These are phyloP conservation scores for Plutella xylostella DNA, from an alignment of 2,888 invertebrate species.

Conservation along the genomic window DNA sequence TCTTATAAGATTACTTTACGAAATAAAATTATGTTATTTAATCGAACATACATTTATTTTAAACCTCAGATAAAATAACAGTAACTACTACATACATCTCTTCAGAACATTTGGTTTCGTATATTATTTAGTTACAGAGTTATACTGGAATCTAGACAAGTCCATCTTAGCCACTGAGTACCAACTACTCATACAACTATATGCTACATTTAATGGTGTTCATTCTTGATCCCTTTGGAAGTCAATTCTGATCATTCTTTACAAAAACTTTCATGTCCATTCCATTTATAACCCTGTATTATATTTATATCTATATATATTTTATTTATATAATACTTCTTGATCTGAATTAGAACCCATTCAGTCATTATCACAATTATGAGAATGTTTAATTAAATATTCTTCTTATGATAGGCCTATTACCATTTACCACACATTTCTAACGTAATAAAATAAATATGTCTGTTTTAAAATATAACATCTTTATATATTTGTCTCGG, in stretches of 20 bases:
- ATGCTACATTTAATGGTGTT: too few relatives aligned
- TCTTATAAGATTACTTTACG: not conserved
- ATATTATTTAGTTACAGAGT: not conserved
- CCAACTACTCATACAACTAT: not conserved
- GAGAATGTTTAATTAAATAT: not conserved
- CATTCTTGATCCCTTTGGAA: too few relatives aligned
- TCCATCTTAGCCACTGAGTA: too few relatives aligned
- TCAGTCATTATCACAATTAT: conserved; percentile 2
- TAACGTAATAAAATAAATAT: not conserved
- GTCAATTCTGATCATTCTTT: too few relatives aligned
- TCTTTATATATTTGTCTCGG: not conserved
- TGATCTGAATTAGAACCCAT: not conserved
- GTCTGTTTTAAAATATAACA: not conserved
- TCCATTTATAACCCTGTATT: conserved; percentile 7
- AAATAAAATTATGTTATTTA: conserved; percentile 11
- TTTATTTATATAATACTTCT: not conserved
- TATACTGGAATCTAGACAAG: not conserved
- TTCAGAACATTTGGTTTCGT: conserved; percentile 3
- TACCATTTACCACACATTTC: not conserved
- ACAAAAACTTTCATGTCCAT: not conserved
- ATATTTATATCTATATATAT: not conserved
- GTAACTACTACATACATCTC: conserved; percentile 11
- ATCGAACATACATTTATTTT: conserved; percentile 65
- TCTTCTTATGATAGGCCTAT: conserved; percentile 1
- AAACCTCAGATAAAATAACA: conserved; percentile 62